Evolutionary conservation across 2,113 vertebrate genomes (phyloP).

Genomic region (Clarias macrocephalus): DNA sequence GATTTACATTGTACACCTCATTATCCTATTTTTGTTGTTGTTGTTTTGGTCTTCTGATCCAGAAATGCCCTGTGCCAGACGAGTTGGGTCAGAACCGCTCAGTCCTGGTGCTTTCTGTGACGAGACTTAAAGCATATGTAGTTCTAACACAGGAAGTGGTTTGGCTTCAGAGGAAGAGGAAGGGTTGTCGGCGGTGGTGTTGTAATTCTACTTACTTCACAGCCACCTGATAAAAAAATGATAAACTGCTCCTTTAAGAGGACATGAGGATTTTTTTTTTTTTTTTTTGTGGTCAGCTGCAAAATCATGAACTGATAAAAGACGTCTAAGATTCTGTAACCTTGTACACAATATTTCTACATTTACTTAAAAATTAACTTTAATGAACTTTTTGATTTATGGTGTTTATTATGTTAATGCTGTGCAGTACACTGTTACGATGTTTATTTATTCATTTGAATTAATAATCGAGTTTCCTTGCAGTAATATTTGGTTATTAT

Average conservation of each 20-base stretch:
- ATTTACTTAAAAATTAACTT: too few species aligned
- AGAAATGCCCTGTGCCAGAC: background rate
- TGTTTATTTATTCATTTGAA: background rate
- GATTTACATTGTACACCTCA: background rate
- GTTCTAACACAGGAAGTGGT: background rate
- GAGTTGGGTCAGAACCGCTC: background rate
- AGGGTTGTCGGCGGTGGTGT: background rate
- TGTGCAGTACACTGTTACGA: too few species aligned
- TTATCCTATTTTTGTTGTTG: background rate
- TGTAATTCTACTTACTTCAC: background rate
- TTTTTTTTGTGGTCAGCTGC: background rate
- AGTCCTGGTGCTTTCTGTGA: background rate
- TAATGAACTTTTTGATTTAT: too few species aligned
- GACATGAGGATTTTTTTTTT: background rate
- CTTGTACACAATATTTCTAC: too few species aligned
- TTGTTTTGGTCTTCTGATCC: too few species aligned
- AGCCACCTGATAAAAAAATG: too few species aligned
- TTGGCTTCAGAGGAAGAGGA: constrained; percentile 5
- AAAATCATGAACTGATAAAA: background rate
- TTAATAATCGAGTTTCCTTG: background rate
- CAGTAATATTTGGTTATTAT: background rate
- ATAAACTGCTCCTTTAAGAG: background rate
- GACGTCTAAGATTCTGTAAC: too few species aligned
- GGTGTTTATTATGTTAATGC: too few species aligned
- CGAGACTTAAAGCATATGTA: background rate